A percentile compares a stretch with the other conserved stretches of the same genome.
phyloP scores from a whole-genome alignment of 2,797 vertebrate species.

The Epinephelus coioides region DNA sequence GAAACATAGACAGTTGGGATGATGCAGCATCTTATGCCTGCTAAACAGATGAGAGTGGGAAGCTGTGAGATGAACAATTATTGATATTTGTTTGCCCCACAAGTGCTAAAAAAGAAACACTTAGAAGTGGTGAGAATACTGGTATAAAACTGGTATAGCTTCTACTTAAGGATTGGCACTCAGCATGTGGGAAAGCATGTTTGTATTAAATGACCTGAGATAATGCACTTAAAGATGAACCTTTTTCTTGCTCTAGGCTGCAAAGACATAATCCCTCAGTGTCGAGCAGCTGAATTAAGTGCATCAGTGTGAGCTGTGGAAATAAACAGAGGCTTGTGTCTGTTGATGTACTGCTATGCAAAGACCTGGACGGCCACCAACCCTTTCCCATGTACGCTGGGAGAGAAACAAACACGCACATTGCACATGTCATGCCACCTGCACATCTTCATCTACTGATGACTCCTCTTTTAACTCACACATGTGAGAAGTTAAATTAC shows the following conservation, averaged over 20 bases:
- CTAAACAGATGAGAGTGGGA: constrained; percentile 59
- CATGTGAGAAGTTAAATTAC: constrained; percentile 5
- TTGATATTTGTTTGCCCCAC: constrained; percentile 47
- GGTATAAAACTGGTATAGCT: constrained; percentile 5
- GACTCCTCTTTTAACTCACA: constrained; percentile 23
- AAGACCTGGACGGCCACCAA: not conserved
- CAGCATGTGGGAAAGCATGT: not conserved
- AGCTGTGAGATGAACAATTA: constrained; percentile 52
- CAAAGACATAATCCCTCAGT: not conserved
- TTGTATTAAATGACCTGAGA: constrained; percentile 8
- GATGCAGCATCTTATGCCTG: constrained; percentile 37
- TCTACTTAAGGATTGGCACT: constrained; percentile 18
- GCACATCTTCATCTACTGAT: constrained; percentile 1
- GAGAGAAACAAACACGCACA: not conserved
- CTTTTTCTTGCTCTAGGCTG: not conserved
- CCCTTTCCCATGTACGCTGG: not conserved
- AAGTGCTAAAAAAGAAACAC: constrained; percentile 39
- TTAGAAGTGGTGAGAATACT: constrained; percentile 9
- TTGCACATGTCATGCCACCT: constrained; percentile 18
- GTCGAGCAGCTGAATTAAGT: not conserved
- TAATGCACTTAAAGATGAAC: not conserved
- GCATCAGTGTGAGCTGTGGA: constrained; percentile 14
- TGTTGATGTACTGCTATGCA: not conserved
- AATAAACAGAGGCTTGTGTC: constrained; percentile 13
- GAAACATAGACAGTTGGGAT: constrained; percentile 33